Evolutionary conservation across 2,113 vertebrate genomes (phyloP).

Genomic region (Gnathonemus longibarbis): DNA sequence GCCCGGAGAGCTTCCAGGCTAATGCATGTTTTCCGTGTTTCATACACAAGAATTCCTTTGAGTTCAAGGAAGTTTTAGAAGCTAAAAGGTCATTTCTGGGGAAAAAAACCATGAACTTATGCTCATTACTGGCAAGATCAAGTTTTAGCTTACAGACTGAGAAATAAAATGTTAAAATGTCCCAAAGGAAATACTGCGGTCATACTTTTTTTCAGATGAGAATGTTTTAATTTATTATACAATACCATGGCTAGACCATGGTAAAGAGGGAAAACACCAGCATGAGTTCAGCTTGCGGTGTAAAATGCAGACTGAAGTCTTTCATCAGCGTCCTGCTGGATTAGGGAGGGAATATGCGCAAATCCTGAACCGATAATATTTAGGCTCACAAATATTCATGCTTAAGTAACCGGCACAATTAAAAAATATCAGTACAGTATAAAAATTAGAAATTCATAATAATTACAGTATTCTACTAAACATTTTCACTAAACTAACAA

Average conservation of each 20-base stretch:
- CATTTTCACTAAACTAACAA: not conserved
- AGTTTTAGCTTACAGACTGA: not conserved
- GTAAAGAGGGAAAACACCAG: not conserved
- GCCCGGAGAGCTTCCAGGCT: not conserved
- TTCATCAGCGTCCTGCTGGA: not conserved
- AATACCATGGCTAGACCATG: not conserved
- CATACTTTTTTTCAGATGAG: not conserved
- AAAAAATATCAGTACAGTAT: not conserved
- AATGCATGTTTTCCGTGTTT: not conserved
- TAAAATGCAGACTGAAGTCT: not conserved
- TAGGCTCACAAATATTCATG: not conserved
- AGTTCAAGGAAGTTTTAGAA: not conserved
- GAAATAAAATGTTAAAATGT: not conserved
- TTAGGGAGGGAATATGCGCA: not conserved
- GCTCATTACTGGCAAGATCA: not conserved
- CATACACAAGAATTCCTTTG: not conserved
- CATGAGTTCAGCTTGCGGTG: not conserved
- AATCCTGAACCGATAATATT: not conserved
- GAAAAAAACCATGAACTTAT: not conserved
- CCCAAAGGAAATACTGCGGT: not conserved
- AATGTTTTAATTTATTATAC: not conserved
- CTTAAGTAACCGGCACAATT: not conserved
- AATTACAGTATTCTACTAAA: not conserved
- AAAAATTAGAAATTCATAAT: not conserved
- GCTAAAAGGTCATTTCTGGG: not conserved